Base-by-base conservation (phyloP, 53 echinoderm and acorn worm species). In the Echinarachnius parma region DNA sequence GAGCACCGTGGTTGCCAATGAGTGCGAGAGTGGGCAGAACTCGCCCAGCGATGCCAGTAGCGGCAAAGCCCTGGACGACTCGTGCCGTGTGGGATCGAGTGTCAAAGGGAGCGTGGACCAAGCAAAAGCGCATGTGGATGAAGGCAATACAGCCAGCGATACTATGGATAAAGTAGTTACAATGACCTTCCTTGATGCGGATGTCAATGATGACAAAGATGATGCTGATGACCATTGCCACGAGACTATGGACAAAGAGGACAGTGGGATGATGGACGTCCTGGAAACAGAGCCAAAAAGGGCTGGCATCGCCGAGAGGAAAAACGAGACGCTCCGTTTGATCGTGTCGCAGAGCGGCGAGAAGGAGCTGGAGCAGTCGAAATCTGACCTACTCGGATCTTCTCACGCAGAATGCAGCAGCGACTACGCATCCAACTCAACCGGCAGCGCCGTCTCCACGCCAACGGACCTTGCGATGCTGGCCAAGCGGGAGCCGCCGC, bases 371-470 rank as follows among this genome's bases (percentile, higher is more conserved):
- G 74, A 72, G 39, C 29, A 5, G 28, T 25, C 35, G 35, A 72
- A 72, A 26, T 4, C 25, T 19, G 74, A 72, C 18, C 55, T 56
- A 5, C 39, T 72, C 27, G 23, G 27, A 22, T 56, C 74, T 32
- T 56, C 74, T 32, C 69, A 69, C 21, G 37, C 34, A 10, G 74
- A 72, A 56, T 56, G 45, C 19, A 72, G 74, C 42, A 72, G 74
- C 55, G 74, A 72, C 44, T 72, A 72, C 35, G 74, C 74, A 5
- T 72, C 74, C 16, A 72, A 72, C 45, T 72, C 74, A 39, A 72
- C 74, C n/a, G 74, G 74, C 23, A 72, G 74, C 28, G 55, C 56
- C 30, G 74, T 72, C 27, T 72, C 74, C 44, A 72, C 74, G 58
- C 74, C 74, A 18, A 72, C 74, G 20, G 74, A 72, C 57, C 3